Conservation (phyloP, 2,797 vertebrate genomes). For the Rhynchonycteris naso region DNA sequence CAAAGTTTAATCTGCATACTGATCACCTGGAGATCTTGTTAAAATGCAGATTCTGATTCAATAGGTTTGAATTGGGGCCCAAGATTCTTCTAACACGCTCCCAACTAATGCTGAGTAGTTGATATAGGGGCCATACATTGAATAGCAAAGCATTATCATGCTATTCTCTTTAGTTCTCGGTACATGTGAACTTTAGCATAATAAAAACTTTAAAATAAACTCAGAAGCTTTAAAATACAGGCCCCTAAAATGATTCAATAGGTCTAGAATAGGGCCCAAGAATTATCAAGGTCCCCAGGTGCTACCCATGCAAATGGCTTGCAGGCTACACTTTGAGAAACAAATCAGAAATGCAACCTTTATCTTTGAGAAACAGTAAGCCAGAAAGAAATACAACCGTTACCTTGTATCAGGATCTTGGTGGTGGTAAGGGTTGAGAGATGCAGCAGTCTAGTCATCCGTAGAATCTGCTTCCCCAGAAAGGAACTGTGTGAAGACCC, state of each 20-base stretch:
- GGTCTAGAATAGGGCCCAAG: not conserved
- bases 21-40: constrained; percentile 26
- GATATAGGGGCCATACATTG: not conserved
- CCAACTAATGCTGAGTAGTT: not conserved
- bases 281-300: not conserved
- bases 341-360: constrained; percentile 49
- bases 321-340: constrained; percentile 7
- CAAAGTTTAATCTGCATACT: constrained; percentile 9
- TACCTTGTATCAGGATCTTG: constrained; percentile 21
- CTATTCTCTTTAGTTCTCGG: not conserved
- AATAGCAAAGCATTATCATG: constrained; percentile 30
- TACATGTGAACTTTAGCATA: constrained; percentile 35
- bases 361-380: constrained; percentile 15
- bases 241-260: not conserved
- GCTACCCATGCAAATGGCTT: not conserved
- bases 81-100: constrained; percentile 34
- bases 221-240: constrained; percentile 51
- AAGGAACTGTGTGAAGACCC: constrained; percentile 12
- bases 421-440: not conserved
- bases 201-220: constrained; percentile 48
- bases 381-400: constrained; percentile 18
- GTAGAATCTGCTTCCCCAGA: constrained; percentile 39
- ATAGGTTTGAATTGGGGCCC: not conserved
- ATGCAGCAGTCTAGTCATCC: not conserved
- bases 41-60: constrained; percentile 51